Conservation (phyloP, 2,888 invertebrate genomes). For the Xestia rhomboidea region DNA sequence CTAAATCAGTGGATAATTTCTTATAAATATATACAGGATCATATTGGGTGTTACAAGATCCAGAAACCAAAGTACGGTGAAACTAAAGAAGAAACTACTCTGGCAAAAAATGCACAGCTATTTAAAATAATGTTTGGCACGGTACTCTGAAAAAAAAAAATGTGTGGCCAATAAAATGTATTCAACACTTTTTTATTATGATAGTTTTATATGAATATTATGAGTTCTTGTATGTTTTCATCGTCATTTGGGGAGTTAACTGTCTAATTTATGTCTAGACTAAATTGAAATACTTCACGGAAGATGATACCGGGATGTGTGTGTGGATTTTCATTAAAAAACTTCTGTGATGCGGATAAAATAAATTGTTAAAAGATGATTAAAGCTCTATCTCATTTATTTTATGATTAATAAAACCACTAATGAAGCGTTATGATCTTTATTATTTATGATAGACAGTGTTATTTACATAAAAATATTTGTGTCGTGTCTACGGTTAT, state of each 20-base stretch:
- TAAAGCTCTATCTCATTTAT: neutral
- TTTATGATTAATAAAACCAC: slow-evolving; percentile 17
- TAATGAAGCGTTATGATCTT: neutral
- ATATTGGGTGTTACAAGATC: neutral
- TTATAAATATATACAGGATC: neutral
- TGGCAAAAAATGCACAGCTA: neutral
- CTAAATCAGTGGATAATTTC: neutral
- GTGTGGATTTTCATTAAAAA: slow-evolving; percentile 8
- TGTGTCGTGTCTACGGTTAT: neutral
- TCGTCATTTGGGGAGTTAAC: slow-evolving; percentile 27
- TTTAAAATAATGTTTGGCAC: slow-evolving; percentile 55
- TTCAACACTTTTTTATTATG: slow-evolving; percentile 54
- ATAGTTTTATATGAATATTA: slow-evolving; percentile 61
- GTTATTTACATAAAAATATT: neutral
- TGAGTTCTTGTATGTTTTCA: slow-evolving; percentile 43
- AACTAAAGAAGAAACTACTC: neutral
- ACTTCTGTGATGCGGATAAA: neutral
- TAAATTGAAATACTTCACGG: slow-evolving; percentile 40
- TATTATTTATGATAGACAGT: neutral
- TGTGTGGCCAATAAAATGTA: slow-evolving; percentile 52
- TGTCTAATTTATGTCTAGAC: slow-evolving; percentile 42
- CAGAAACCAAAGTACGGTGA: neutral
- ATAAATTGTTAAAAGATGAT: slow-evolving; percentile 21
- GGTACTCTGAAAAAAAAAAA: slow-evolving; percentile 39
- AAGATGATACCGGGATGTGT: slow-evolving; percentile 6